Conservation (phyloP, 1,140 invertebrate species). For the Drosophila kepulauana region DNA sequence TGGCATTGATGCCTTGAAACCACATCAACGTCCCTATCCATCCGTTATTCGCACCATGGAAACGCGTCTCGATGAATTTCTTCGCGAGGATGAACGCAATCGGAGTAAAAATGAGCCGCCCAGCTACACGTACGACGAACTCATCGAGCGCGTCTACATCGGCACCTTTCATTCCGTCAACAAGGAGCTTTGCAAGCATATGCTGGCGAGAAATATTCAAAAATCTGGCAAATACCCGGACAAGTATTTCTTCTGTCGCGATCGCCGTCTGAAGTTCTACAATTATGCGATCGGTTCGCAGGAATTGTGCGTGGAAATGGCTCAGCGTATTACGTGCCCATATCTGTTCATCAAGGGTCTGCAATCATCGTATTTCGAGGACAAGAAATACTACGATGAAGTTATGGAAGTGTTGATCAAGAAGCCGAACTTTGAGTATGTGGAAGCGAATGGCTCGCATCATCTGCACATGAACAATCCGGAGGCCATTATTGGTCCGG, state of each 20-base stretch:
- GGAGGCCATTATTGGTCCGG: constrained; percentile 86
- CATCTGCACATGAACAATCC: constrained; percentile 91
- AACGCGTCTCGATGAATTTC: constrained; percentile 86
- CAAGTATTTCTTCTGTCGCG: constrained; percentile 88
- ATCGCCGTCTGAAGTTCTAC: constrained; percentile 86
- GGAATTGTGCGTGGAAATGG: constrained; percentile 86
- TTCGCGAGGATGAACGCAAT: constrained; percentile 85
- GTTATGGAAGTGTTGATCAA: constrained; percentile 86
- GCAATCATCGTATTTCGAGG: constrained; percentile 86
- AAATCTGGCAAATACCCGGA: constrained; percentile 86
- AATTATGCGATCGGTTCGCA: constrained; percentile 86
- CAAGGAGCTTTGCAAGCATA: constrained; percentile 86
- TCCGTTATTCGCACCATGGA: constrained; percentile 71
- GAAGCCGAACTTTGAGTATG: constrained; percentile 87
- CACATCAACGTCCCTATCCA: constrained; percentile 83
- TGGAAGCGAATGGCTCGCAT: constrained; percentile 89
- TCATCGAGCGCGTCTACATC: constrained; percentile 86
- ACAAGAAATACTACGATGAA: constrained; percentile 86
- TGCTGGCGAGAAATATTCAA: constrained; percentile 87
- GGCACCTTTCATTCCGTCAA: constrained; percentile 86
- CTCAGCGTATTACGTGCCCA: constrained; percentile 86
- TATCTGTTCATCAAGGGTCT: constrained; percentile 87
- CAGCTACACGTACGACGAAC: constrained; percentile 87
- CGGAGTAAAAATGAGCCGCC: constrained; percentile 86
- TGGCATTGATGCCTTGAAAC: constrained; percentile 88